Base-by-base conservation (phyloP, 2,888 invertebrate species). In the Phengaris arion region DNA sequence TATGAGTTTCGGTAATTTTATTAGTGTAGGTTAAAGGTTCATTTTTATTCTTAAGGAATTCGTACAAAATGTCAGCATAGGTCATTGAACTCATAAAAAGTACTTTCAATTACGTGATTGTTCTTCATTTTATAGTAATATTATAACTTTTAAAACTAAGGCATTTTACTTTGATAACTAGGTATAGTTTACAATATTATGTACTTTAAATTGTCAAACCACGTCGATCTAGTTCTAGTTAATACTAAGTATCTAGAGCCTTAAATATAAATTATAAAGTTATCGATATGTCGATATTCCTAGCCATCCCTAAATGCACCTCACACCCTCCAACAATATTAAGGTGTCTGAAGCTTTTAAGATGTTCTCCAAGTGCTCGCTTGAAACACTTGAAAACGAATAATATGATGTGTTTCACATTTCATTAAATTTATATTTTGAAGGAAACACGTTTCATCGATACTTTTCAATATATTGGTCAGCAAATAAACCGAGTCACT, bases 321-420 rank as follows among this genome's bases (percentile, higher is more conserved):
- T 69, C 46, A 69, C 69, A 64, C 64, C 64, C 35, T 64, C 64
- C 12, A 45, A 69, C 69, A 68, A 46, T 46, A 15, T 46, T 69
- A 69, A 69, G 69, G 69, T 69, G 48, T 48, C 48, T 64, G 35
- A 64, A 64, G 45, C 68, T 35, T 68, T 68, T 46, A 68, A 68
- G 69, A 48, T 15, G 48, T 15, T 69, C n/a, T 7, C 69, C 48
- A 69, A 69, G 69, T 69, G 69, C 69, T 48, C 48, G n/a, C 46
- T 69, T 13, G 68, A 9, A 64, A 64, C 35, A 45, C 64, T 64
- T 64, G 64, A 13, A 64, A 13, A 64, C 64, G 64, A 64, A 64
- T 64, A 35, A 64, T 64, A 64, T 64, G 64, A 69, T 69, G 69
- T 48, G 48, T 69, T 69, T 69, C 48, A 69, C 48, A 48, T 69